These are phyloP conservation scores for Sinopyrophorus schimmeli DNA, from an alignment of 2,888 invertebrate genomes.

Conservation along the genomic window DNA sequence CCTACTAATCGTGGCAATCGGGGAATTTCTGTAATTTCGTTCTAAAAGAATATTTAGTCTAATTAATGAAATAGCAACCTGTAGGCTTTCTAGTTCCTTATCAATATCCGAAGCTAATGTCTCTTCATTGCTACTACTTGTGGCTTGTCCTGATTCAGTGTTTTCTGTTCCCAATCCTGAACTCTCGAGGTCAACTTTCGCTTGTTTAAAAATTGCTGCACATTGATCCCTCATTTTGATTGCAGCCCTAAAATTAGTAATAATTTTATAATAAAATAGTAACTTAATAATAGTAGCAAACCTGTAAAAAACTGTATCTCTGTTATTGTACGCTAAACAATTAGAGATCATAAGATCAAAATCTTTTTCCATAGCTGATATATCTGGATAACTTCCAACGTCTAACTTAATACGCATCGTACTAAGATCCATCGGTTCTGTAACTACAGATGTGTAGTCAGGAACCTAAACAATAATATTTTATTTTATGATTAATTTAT, in stretches of 20 bases:
- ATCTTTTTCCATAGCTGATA: slow-evolving; percentile 84
- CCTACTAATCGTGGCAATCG: no score
- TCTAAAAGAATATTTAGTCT: no score
- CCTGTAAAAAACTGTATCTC: slow-evolving; percentile 91
- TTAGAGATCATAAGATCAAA: slow-evolving; percentile 96
- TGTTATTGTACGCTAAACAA: slow-evolving; percentile 92
- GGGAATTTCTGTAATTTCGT: no score
- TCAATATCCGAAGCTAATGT: slow-evolving; percentile 60
- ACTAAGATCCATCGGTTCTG: slow-evolving; percentile 85
- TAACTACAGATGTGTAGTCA: slow-evolving; percentile 85
- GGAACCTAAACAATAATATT: slow-evolving; percentile 64
- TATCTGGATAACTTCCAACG: slow-evolving; percentile 65
- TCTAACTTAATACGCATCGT: slow-evolving; percentile 84
- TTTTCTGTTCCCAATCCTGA: slow-evolving; percentile 60
- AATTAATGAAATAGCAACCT: background rate
- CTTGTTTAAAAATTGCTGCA: slow-evolving; percentile 74
- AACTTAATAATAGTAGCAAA: slow-evolving; percentile 42
- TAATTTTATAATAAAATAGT: background rate
- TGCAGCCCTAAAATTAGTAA: slow-evolving; percentile 65
- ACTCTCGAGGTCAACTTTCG: slow-evolving; percentile 71
- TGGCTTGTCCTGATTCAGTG: slow-evolving; percentile 47
- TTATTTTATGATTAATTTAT: background rate
- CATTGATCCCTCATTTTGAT: slow-evolving; percentile 90
- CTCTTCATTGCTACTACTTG: slow-evolving; percentile 50
- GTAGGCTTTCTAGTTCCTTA: slow-evolving; percentile 56